phyloP scores from a whole-genome alignment of 2,888 invertebrate species.

The Tachystola acroxantha region DNA sequence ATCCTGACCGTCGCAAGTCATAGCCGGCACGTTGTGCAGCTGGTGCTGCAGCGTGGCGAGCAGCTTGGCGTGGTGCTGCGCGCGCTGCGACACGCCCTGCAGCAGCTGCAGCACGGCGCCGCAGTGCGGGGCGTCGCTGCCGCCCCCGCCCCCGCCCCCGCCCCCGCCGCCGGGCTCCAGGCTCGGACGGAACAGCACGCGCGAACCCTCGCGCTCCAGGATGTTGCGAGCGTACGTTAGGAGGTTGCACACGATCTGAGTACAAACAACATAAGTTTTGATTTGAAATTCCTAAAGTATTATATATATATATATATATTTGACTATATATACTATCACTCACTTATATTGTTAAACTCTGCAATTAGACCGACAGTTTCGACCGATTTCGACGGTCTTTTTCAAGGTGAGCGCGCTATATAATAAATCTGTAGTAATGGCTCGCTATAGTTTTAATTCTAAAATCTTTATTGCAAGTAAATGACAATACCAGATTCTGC shows the following conservation, averaged over 20 bases:
- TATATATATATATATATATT: no score
- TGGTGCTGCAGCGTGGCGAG: slow-evolving; percentile 47
- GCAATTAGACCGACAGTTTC: no score
- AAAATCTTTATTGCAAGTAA: no score
- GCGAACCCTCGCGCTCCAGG: slow-evolving; percentile 73
- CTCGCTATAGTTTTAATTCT: no score
- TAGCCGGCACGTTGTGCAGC: slow-evolving; percentile 44
- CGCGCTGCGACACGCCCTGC: slow-evolving; percentile 22
- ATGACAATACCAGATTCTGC: no score
- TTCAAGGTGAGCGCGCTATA: no score
- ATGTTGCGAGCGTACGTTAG: slow-evolving; percentile 84
- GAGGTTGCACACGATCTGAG: slow-evolving; percentile 85
- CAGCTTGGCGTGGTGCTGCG: slow-evolving; percentile 44
- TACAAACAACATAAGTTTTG: no score
- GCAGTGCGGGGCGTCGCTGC: slow-evolving; percentile 27
- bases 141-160: slow-evolving; percentile 35
- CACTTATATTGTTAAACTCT: no score
- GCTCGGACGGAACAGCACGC: slow-evolving; percentile 73
- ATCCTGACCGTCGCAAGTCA: slow-evolving; percentile 59
- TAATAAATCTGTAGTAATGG: no score
- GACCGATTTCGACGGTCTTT: no score
- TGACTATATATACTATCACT: no score
- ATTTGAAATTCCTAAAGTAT: no score
- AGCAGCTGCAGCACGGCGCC: slow-evolving; percentile 38
- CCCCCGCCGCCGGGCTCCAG: slow-evolving; percentile 48